A percentile compares a stretch with the other conserved stretches of the same genome.
Evolutionary conservation across 2,797 vertebrate genomes (phyloP).

Genomic region (Enteromius mattozi): DNA sequence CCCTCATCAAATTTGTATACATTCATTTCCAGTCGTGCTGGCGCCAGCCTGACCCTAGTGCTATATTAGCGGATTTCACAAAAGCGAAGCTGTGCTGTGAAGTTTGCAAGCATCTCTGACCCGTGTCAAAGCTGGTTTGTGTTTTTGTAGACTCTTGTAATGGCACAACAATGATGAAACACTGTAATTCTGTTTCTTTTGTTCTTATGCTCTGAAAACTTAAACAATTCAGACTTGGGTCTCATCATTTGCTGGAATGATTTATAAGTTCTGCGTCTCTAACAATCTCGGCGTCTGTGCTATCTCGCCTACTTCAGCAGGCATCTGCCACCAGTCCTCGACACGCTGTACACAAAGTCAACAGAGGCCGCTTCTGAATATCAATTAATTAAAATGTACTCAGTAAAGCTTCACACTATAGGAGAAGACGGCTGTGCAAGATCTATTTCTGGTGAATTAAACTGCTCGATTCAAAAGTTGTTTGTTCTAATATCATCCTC

Average conservation of each 20-base stretch:
- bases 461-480: constrained; percentile 26
- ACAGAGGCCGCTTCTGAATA: constrained; percentile 55
- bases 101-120: neutral
- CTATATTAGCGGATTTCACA: neutral
- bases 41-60: neutral
- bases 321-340: constrained; percentile 58
- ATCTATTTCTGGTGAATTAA: constrained; percentile 47
- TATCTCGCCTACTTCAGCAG: constrained; percentile 56
- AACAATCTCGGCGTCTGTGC: constrained; percentile 55
- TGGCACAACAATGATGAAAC: constrained; percentile 10
- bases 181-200: neutral
- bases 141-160: constrained; percentile 26
- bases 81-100: neutral
- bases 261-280: constrained; percentile 56
- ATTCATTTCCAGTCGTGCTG: neutral
- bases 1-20: neutral
- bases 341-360: constrained; percentile 55
- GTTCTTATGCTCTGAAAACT: constrained; percentile 30
- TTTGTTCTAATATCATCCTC: constrained; percentile 34
- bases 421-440: constrained; percentile 33
- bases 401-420: constrained; percentile 37
- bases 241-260: constrained; percentile 45
- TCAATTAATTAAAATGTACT: constrained; percentile 56
- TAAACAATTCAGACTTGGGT: constrained; percentile 48
- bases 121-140: constrained; percentile 17